Evolutionary conservation across 2,888 invertebrate genomes (phyloP), one percentile per base, ranked within the genome.

Genomic region (Zele albiditarsus): DNA sequence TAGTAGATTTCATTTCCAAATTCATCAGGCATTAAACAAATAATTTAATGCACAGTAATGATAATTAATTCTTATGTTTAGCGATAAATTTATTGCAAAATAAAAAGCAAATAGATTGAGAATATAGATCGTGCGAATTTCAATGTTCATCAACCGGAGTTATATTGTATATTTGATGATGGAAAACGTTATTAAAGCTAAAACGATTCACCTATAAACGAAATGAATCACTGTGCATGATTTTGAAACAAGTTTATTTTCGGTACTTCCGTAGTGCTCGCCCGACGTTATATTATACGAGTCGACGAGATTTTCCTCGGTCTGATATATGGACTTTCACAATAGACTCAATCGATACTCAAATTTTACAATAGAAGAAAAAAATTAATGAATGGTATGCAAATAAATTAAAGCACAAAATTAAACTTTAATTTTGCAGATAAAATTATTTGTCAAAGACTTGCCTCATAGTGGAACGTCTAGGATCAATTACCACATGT

Each of bases 191-290:
- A 67, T 66, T 73, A 46, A 67, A 46, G 20, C 46, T 42, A 27
- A 20, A 42, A 69, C 58, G 58, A 33, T 69, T 60, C 31, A 58
- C 27, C 58, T n/a, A 38, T 63, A 66, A 73, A 71, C 33, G 63
- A 71, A 73, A 67, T 73, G 73, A 73, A 73, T 73, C 73, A 73
- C 49, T 23, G 38, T 12, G 60, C 38, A 38, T 27, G 67, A 42
- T 67, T 42, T 25, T 73, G 60, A 68, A 73, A 73, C 68, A 49
- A 68, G 68, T 68, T 68, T 73, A 73, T 73, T 73, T 73, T 73
- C 23, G 49, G 73, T 68, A 73, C 73, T 73, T 73, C 68, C 68
- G 68, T 49, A 49, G 62, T 49, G 67, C 66, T 66, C 66, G 27
- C 38, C 25, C 53, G 23, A n/a, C n/a, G 53, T 53, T 53, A 38